Evolutionary conservation across 2,888 invertebrate species (phyloP), one percentile per base, ranked within the genome.

Genomic region (Drosophila paucipuncta): DNA sequence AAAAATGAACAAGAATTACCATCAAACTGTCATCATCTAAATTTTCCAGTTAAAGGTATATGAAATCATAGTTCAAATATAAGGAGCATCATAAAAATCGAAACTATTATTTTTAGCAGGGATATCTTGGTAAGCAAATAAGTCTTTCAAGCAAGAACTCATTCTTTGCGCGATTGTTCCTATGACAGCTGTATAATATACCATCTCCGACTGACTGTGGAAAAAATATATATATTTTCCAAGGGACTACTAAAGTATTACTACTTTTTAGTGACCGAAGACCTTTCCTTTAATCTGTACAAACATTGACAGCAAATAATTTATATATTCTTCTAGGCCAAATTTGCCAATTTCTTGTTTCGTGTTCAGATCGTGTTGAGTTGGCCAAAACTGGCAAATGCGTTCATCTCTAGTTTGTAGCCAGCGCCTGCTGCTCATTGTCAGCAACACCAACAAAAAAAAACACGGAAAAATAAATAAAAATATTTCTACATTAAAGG

Each of bases 401-500:
- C 16, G 30, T 41, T 22, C 41, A 30, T 58, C 41, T 31, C 58
- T 31, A 58, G 30, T 35, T 55, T 50, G 55, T 39, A 28, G 49
- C 39, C 55, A 39, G 18, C 11, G 30, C 33, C 37, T 49, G 50
- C 70, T 39, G 41, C 67, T 66, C 69, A 83, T 83, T 83, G 82
- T 78, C 80, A 22, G 54, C 7, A 22, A 58, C 6, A 39, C 55
- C n/a, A 49, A 33, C 13, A 59, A 37, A 22, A 57, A 68, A 28
- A n/a, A 13, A 33, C 33, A 35, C 13, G 13, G 4, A n/a, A 53
- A 53, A 47, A 54, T 22, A 18, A 54, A 43, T 5, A 22, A 59
- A 80, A 89, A 89, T 84, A 84, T 81, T 86, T 81, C 74, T 78
- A 80, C 85, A 89, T 87, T 88, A 83, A 88, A 89, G 87, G 85